Evolutionary conservation across 1,140 invertebrate genomes (phyloP).

Genomic region (Trinorchestia longiramus): DNA sequence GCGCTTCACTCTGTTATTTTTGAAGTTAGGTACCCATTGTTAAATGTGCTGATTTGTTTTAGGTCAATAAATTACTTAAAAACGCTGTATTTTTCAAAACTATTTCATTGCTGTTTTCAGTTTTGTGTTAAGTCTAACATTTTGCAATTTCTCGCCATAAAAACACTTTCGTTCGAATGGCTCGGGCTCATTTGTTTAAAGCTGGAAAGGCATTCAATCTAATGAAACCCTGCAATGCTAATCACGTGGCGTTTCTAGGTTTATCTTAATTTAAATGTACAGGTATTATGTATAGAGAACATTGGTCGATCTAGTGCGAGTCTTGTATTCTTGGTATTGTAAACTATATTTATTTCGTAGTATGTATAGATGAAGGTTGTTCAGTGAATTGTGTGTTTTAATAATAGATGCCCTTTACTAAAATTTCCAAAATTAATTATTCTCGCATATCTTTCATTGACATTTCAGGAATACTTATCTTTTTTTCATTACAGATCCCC

Average conservation of each 20-base stretch:
- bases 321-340: background rate
- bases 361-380: background rate
- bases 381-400: background rate
- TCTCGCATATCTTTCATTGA: background rate
- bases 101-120: too few relatives aligned
- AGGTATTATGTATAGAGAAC: too few relatives aligned
- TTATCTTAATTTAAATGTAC: background rate
- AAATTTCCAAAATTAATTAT: background rate
- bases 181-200: background rate
- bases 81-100: too few relatives aligned
- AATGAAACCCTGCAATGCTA: background rate
- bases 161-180: too few relatives aligned
- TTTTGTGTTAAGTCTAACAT: too few relatives aligned
- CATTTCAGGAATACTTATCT: background rate
- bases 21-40: background rate
- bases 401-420: background rate
- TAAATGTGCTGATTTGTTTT: background rate
- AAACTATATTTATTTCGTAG: background rate
- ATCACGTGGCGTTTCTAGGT: background rate
- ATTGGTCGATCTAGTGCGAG: background rate
- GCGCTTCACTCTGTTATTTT: background rate
- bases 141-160: too few relatives aligned
- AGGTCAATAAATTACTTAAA: background rate
- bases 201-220: background rate
- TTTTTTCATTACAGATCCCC: background rate